A percentile compares a stretch with the other conserved stretches of the same genome.
phyloP scores from a whole-genome alignment of 2,888 invertebrate species.

The Epicampocera succincta region DNA sequence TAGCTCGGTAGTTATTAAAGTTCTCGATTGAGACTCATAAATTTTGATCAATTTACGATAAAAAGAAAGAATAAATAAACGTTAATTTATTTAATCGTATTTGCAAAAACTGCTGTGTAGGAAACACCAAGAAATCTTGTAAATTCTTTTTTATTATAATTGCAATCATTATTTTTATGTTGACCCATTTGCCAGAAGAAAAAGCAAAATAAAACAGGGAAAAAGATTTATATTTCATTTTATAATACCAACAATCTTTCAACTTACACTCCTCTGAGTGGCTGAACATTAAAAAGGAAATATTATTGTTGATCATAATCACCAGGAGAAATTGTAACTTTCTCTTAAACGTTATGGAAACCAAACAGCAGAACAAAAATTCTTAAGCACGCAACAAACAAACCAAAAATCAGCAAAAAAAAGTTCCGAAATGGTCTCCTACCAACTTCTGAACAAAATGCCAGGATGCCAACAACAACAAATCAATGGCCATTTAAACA shows the following conservation, averaged over 20 bases:
- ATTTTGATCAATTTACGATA: constrained; percentile 36
- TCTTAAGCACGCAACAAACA: constrained; percentile 48
- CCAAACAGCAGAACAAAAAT: constrained; percentile 59
- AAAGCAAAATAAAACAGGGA: constrained; percentile 6
- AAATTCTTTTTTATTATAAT: constrained; percentile 46
- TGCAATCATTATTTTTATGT: constrained; percentile 55
- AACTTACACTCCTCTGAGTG: constrained; percentile 32
- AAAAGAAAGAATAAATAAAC: background rate
- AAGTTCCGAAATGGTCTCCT: background rate
- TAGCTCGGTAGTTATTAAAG: too few species aligned
- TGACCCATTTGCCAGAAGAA: constrained; percentile 61
- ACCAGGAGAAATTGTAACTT: constrained; percentile 67
- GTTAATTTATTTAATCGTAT: constrained; percentile 18
- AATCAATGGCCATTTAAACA: background rate
- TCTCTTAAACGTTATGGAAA: constrained; percentile 61
- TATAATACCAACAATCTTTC: constrained; percentile 42
- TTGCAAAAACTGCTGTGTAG: background rate
- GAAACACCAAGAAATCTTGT: constrained; percentile 39
- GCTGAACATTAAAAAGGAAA: constrained; percentile 60
- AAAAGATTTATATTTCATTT: constrained; percentile 58
- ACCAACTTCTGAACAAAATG: constrained; percentile 18
- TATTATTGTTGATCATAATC: constrained; percentile 62
- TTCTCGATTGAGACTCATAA: too few species aligned
- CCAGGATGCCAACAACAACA: constrained; percentile 47
- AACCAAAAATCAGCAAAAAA: constrained; percentile 2